These are phyloP conservation scores for Coregonus suidteri DNA, from an alignment of 2,797 vertebrate species.

Conservation along the genomic window DNA sequence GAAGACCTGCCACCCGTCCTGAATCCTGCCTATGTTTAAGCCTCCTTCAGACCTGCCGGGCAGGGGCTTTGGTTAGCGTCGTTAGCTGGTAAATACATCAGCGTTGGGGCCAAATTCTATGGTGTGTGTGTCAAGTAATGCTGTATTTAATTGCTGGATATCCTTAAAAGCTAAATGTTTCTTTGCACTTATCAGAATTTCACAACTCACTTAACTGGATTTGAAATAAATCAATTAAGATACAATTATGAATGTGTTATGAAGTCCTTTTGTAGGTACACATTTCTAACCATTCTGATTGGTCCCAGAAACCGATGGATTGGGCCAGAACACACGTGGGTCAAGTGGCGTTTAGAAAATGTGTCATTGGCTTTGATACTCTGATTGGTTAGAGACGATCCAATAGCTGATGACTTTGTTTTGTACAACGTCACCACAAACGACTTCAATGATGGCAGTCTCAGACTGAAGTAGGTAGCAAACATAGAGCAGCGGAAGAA, in stretches of 20 bases:
- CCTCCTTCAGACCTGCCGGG: constrained; percentile 65
- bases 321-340: too few species aligned
- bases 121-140: constrained; percentile 58
- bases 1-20: constrained; percentile 78
- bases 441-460: too few species aligned
- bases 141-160: constrained; percentile 67
- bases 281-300: too few species aligned
- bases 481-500: too few species aligned
- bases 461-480: too few species aligned
- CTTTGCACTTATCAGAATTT: constrained; percentile 62
- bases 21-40: constrained; percentile 70
- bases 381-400: too few species aligned
- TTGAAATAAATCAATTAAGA: constrained; percentile 73
- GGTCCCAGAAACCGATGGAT: too few species aligned
- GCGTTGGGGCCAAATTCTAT: not conserved
- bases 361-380: too few species aligned
- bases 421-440: too few species aligned
- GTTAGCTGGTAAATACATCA: not conserved
- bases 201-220: constrained; percentile 56
- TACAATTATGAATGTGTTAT: constrained; percentile 5
- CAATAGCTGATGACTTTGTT: too few species aligned
- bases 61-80: constrained; percentile 28
- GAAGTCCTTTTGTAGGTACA: not conserved
- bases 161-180: constrained; percentile 63
- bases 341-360: too few species aligned